Evolutionary conservation across 2,113 vertebrate species (phyloP).

Genomic region (Myotis lucifugus): DNA sequence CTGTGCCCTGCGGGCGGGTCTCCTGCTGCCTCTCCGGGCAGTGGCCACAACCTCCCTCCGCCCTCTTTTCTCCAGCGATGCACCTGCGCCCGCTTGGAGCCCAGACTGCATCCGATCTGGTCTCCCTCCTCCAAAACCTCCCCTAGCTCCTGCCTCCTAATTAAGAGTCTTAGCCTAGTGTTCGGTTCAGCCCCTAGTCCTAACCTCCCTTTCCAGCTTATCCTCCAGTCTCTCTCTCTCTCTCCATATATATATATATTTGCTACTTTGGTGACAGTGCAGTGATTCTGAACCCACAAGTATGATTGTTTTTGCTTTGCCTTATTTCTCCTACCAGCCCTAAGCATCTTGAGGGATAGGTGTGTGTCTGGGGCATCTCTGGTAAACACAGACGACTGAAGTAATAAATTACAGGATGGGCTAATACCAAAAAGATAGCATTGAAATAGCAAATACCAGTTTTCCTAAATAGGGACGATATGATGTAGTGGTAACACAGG

Average conservation of each 20-base stretch:
- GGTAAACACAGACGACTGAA: neutral
- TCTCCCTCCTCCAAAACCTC: neutral
- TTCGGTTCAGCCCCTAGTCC: neutral
- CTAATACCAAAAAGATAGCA: neutral
- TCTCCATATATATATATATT: neutral
- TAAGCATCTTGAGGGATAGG: neutral
- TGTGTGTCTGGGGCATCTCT: neutral
- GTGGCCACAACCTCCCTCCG: neutral
- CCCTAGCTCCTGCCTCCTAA: neutral
- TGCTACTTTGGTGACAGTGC: neutral
- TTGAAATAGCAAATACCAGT: neutral
- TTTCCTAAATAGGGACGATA: slow-evolving; percentile 14
- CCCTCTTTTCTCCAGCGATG: neutral
- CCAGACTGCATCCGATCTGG: neutral
- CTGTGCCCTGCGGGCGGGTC: slow-evolving; percentile 41
- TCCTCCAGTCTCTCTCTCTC: neutral
- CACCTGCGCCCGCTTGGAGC: neutral
- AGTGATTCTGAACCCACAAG: slow-evolving; percentile 26
- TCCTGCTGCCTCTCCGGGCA: neutral
- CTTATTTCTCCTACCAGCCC: neutral
- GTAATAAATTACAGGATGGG: neutral
- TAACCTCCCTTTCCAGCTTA: neutral
- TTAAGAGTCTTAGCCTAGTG: slow-evolving; percentile 12
- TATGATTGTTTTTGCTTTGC: slow-evolving; percentile 1
- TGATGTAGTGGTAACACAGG: neutral